Conservation (phyloP, 2,888 invertebrate species). For the Conistra vaccinii region DNA sequence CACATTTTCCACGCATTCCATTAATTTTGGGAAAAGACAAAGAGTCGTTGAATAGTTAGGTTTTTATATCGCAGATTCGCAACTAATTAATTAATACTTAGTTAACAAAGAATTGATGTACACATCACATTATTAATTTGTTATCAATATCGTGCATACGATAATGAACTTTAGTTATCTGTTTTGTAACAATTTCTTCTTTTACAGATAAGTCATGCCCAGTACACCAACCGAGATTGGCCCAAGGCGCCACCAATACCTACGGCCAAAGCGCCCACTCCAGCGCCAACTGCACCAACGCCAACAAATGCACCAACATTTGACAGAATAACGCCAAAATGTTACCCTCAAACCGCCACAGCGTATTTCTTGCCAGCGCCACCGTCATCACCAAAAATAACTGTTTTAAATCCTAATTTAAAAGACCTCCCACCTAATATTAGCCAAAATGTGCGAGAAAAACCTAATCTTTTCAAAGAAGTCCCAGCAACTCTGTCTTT, state of each 20-base stretch:
- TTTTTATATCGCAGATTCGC: background rate
- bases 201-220: slow-evolving; percentile 51
- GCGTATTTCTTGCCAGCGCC: slow-evolving; percentile 70
- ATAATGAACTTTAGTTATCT: background rate
- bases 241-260: slow-evolving; percentile 1
- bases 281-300: background rate
- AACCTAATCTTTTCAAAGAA: slow-evolving; percentile 35
- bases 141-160: background rate
- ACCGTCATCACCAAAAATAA: slow-evolving; percentile 64
- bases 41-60: background rate
- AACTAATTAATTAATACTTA: background rate
- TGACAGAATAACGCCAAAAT: slow-evolving; percentile 58
- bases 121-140: too few relatives aligned
- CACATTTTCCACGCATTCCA: background rate
- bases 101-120: too few relatives aligned
- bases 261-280: background rate
- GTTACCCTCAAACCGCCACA: slow-evolving; percentile 65
- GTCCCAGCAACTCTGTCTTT: slow-evolving; percentile 17
- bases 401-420: slow-evolving; percentile 40
- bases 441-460: slow-evolving; percentile 22
- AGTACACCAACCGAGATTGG: slow-evolving; percentile 1
- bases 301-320: slow-evolving; percentile 28
- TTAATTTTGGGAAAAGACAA: too few relatives aligned
- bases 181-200: background rate
- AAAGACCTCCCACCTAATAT: slow-evolving; percentile 31